Evolutionary conservation across 2,888 invertebrate species (phyloP), one percentile per base, ranked within the genome.

Genomic region (Carpatolechia fugitivella): DNA sequence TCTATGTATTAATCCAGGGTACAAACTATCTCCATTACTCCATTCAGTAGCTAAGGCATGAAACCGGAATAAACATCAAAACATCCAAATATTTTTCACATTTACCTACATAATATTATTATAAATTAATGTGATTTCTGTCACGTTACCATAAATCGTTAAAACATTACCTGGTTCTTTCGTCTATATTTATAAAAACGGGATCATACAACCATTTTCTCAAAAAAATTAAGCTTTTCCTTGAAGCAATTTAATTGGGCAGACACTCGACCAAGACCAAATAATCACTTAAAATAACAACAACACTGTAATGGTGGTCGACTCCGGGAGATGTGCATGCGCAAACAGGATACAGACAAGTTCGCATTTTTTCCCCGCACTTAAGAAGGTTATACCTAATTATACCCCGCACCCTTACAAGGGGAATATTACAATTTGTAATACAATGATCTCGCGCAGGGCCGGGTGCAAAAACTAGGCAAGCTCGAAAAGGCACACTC

Each of bases 351-450:
- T 44, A 44, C 44, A 7, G 18, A 33, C 33, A 33, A 33, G 14
- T 40, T 24, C 44, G n/a, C 44, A 24, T 44, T 44, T 44, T 44
- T 44, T 44, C 29, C 29, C 44, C 44, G 29, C 29, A 29, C 44
- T 44, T 44, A 44, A 44, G 44, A 44, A 44, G 44, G 44, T 44
- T 44, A 44, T 44, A 44, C 44, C 44, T 44, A 44, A 44, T 44
- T 44, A 44, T 44, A 44, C 44, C 29, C 29, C 6, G 24, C 5
- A 29, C 13, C 68, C 69, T 4, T 68, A 66, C 40, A 65, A 55
- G 69, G 67, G 58, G 64, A 66, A 69, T 84, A 85, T 85, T 82
- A 85, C 82, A 86, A 87, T 85, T 87, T 85, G 87, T 85, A 81
- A 84, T 85, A 85, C 85, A 86, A 85, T 84, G 76, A 69, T 59